Evolutionary conservation across 1,140 invertebrate species (phyloP), one percentile per base, ranked within the genome.

Genomic region (Papilio aristodemus): DNA sequence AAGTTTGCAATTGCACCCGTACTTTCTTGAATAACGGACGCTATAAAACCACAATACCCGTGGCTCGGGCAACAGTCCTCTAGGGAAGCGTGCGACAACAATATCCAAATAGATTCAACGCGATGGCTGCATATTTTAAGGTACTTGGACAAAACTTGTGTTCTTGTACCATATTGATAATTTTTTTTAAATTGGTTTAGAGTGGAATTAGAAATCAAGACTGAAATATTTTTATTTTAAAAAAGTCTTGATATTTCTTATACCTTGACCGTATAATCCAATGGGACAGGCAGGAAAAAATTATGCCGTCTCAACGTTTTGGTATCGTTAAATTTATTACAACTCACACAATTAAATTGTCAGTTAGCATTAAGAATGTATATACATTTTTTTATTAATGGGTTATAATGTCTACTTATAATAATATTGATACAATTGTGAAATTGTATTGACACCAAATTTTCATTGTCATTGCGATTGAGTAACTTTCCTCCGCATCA

Each of bases 11-110:
- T 89, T 89, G 85, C 82, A 78, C 70, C 71, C 78, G 74, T 74
- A 86, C 81, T 87, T 84, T 84, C 73, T 71, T 80, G 81, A 81
- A 78, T 81, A 77, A 77, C 79, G 46, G 75, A 46, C 43, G 76
- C 77, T 91, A 91, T 91, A 91, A 84, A 91, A 88, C 84, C 83
- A 83, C 86, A 83, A 79, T 70, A 75, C 63, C 76, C 62, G 41
- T 75, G 66, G 73, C 72, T 60, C 69, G 66, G 74, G 17, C 75
- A 80, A 79, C 87, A 90, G 88, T 90, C 67, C 77, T 73, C 71
- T 71, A 72, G 76, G 77, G 68, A 81, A 75, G 78, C 68, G 70
- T 77, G 74, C 37, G 69, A 67, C 72, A 59, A 69, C 50, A 46
- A 64, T 67, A 54, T 60, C 25, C 68, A 82, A 79, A 80, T 27